Evolutionary conservation across 1,140 invertebrate species (phyloP), one percentile per base, ranked within the genome.

Genomic region (Nasonia vitripennis): DNA sequence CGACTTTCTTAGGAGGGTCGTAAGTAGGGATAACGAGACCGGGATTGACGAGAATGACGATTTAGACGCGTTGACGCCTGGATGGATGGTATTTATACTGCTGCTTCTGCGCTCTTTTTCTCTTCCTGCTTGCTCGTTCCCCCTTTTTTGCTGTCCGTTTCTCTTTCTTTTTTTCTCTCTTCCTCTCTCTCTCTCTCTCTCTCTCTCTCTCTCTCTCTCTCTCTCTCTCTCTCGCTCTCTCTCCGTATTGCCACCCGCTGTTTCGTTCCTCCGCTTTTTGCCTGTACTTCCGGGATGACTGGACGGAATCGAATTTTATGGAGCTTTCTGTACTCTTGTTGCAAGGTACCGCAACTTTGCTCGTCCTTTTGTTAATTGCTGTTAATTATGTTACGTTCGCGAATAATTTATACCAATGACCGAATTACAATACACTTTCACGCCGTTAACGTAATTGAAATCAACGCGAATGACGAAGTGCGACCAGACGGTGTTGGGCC

Each of bases 1-100:
- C 78, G 92, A 92, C 88, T 93, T 93, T 91, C 89, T 93, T n/a
- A 91, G 90, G 87, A 92, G 90, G 89, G 92, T 93, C 87, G 90
- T 93, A 90, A 91, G 91, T 91, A 87, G 84, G 78, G 75, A 78
- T 81, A 78, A 34, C 17, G 37, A 82, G 34, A 41, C 31, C 45
- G 34, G 67, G 9, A 81, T 79, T 79, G 68, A 79, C 77, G 73
- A 74, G n/a, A 83, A 67, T 80, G 75, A 83, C 71, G 80, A 87
- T 87, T 86, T 84, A 70, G 81, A 86, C 10, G 86, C 81, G 37
- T 84, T 84, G 37, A 84, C 81, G 78, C 86, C 82, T 55, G 34
- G 45, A 48, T 86, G 81, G 86, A 84, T 86, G 81, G 78, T 86
- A 81, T 80, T 78, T 82, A 79, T 73, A 37, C 34, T 67, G 62